A percentile compares a stretch with the other conserved stretches of the same genome.
phyloP scores from a whole-genome alignment of 2,888 invertebrate species.

The Meliscaeva auricollis region DNA sequence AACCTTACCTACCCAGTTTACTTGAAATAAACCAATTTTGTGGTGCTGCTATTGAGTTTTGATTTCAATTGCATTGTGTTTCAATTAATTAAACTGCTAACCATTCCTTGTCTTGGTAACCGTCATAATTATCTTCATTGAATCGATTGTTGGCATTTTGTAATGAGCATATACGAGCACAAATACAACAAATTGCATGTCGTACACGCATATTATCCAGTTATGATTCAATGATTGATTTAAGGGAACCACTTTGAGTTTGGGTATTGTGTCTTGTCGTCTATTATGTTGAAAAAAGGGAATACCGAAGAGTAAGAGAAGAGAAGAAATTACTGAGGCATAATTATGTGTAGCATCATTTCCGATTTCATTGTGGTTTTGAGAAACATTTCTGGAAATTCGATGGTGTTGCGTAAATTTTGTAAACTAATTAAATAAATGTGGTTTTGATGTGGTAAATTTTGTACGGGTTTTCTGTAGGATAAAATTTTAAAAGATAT shows the following conservation, averaged over 20 bases:
- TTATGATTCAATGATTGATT: not conserved
- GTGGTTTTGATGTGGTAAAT: constrained; percentile 13
- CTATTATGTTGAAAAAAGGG: too few relatives aligned
- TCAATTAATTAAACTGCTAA: constrained; percentile 51
- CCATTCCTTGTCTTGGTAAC: too few relatives aligned
- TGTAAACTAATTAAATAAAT: constrained; percentile 4
- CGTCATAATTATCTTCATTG: too few relatives aligned
- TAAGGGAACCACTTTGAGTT: not conserved
- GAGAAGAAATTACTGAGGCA: too few relatives aligned
- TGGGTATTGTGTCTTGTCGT: not conserved
- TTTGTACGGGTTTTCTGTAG: not conserved
- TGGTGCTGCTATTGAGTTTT: constrained; percentile 51
- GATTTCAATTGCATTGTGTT: constrained; percentile 51
- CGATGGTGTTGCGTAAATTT: too few relatives aligned
- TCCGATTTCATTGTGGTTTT: not conserved
- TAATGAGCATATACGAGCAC: constrained; percentile 28
- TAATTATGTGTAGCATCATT: too few relatives aligned
- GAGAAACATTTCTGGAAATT: not conserved
- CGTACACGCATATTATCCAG: not conserved
- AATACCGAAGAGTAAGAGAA: too few relatives aligned
- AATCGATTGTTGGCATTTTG: constrained; percentile 7
- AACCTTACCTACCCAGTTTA: too few relatives aligned
- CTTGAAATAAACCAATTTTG: constrained; percentile 59
- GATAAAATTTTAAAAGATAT: too few relatives aligned
- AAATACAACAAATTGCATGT: not conserved